Evolutionary conservation across 1,140 invertebrate species (phyloP).

Genomic region (Bactericera cockerelli): DNA sequence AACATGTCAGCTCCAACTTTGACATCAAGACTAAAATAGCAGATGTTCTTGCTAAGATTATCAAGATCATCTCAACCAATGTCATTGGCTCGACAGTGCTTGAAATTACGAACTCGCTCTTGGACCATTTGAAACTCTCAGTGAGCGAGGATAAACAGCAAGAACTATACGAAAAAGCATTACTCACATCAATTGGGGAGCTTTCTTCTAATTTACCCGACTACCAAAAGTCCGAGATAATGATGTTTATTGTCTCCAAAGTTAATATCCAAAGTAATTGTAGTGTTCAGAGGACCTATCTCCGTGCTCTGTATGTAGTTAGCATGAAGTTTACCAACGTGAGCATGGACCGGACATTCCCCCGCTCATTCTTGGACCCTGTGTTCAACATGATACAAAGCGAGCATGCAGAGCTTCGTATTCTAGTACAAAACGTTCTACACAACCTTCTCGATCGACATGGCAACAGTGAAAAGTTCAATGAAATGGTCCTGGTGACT

Average conservation of each 20-base stretch:
- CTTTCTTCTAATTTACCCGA: constrained; percentile 97
- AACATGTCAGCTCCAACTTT: constrained; percentile 57
- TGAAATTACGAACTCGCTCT: background rate
- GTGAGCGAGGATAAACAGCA: constrained; percentile 39
- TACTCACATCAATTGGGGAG: constrained; percentile 93
- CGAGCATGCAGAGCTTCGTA: constrained; percentile 64
- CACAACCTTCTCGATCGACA: constrained; percentile 90
- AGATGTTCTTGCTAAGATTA: constrained; percentile 87
- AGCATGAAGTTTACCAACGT: constrained; percentile 91
- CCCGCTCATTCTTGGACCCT: constrained; percentile 80
- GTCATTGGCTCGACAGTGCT: constrained; percentile 41
- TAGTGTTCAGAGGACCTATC: background rate
- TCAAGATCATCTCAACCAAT: constrained; percentile 89
- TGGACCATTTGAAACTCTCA: constrained; percentile 1
- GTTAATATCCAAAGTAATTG: background rate
- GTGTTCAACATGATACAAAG: constrained; percentile 72
- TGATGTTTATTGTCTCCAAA: constrained; percentile 98
- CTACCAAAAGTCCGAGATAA: constrained; percentile 99
- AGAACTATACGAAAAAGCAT: constrained; percentile 76
- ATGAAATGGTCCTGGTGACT: background rate
- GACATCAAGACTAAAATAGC: constrained; percentile 85
- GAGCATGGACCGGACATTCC: constrained; percentile 85
- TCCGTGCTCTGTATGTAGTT: constrained; percentile 36
- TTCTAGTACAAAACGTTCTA: constrained; percentile 85
- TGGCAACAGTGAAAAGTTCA: constrained; percentile 52